Evolutionary conservation across 1,140 invertebrate species (phyloP).

Genomic region (Microplitis mediator): DNA sequence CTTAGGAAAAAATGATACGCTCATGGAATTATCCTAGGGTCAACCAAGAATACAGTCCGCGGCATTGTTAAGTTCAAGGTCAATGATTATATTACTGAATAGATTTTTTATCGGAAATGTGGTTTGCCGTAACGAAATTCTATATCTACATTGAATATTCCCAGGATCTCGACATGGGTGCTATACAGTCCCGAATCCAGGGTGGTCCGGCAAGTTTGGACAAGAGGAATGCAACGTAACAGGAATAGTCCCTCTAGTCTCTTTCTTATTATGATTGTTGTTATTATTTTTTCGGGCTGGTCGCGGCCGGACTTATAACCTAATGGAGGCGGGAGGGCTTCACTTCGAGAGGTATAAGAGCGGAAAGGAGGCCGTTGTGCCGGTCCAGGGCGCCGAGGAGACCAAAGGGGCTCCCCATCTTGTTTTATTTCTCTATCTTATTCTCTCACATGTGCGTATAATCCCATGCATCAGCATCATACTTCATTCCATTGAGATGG

Average conservation of each 20-base stretch:
- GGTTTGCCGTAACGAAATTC: neutral
- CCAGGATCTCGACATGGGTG: constrained; percentile 22
- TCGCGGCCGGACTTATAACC: constrained; percentile 40
- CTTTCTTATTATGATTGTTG: constrained; percentile 51
- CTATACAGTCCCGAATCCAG: constrained; percentile 37
- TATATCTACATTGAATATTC: constrained; percentile 16
- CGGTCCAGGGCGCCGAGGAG: constrained; percentile 29
- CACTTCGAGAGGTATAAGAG: constrained; percentile 27
- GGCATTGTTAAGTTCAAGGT: neutral
- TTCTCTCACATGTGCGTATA: constrained; percentile 50
- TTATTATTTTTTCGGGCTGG: constrained; percentile 51
- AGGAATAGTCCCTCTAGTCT: constrained; percentile 56
- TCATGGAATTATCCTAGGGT: too few species aligned
- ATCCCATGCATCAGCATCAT: constrained; percentile 64
- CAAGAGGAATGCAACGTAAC: constrained; percentile 59
- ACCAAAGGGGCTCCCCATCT: constrained; percentile 16
- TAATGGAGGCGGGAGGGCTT: constrained; percentile 45
- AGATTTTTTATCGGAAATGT: neutral
- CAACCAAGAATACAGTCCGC: too few species aligned
- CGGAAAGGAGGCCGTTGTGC: constrained; percentile 39
- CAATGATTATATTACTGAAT: neutral
- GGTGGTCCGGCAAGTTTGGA: constrained; percentile 59
- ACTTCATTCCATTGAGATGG: constrained; percentile 53
- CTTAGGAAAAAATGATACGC: too few species aligned
- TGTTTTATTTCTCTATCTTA: constrained; percentile 12